These are phyloP conservation scores for Peribatodes rhomboidaria DNA, from an alignment of 2,888 invertebrate genomes.

Conservation along the genomic window DNA sequence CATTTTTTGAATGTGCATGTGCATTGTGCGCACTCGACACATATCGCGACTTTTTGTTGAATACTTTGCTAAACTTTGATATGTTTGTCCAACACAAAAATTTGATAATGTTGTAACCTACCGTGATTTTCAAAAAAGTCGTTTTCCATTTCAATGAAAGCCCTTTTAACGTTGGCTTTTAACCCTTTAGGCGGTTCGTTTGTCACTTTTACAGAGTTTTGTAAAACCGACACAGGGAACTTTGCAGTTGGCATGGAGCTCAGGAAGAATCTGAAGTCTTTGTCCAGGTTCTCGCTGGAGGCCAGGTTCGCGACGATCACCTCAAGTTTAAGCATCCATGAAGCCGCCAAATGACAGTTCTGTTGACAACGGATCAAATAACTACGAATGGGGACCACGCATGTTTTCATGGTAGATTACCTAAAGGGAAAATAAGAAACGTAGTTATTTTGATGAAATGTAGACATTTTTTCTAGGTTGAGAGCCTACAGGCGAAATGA, in stretches of 20 bases:
- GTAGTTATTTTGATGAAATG: too few relatives aligned
- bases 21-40: too few relatives aligned
- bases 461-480: too few relatives aligned
- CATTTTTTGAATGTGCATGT: too few relatives aligned
- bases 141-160: conserved; percentile 91
- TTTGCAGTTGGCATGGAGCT: conserved; percentile 95
- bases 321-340: conserved; percentile 96
- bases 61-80: too few relatives aligned
- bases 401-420: too few relatives aligned
- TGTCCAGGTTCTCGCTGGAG: conserved; percentile 86
- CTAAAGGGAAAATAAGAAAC: too few relatives aligned
- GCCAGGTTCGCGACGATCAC: conserved; percentile 90
- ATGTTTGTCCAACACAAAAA: too few relatives aligned
- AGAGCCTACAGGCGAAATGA: too few relatives aligned
- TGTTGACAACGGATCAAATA: conserved; percentile 68
- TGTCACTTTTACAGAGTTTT: conserved; percentile 97
- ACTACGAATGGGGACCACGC: too few relatives aligned
- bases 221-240: conserved; percentile 96
- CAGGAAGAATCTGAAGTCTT: conserved; percentile 93
- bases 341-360: conserved; percentile 97
- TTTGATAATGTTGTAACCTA: too few relatives aligned
- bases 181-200: conserved; percentile 98
- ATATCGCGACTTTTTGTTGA: too few relatives aligned
- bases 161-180: conserved; percentile 94
- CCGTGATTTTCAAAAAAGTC: conserved; percentile 94